A percentile compares a stretch with the other conserved stretches of the same genome.
phyloP scores from a whole-genome alignment of 2,888 invertebrate genomes.

The Sphecodes monilicornis region DNA sequence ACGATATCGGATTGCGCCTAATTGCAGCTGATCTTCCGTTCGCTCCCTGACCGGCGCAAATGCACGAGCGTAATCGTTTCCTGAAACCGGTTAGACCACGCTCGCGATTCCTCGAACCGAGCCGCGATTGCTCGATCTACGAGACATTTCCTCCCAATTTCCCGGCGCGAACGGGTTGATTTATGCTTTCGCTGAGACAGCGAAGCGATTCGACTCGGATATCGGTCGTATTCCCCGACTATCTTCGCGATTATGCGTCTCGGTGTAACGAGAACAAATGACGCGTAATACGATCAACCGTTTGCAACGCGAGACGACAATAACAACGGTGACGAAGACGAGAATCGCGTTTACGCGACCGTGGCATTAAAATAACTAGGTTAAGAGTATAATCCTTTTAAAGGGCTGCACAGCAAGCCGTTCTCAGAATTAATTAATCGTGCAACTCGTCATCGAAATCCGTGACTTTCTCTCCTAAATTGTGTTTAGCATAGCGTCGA shows the following conservation, averaged over 20 bases:
- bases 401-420: background rate
- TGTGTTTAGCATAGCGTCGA: too few relatives aligned
- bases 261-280: background rate
- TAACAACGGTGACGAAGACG: background rate
- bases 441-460: background rate
- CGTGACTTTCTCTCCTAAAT: background rate
- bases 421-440: background rate
- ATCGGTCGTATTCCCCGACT: background rate
- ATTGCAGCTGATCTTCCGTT: slow-evolving; percentile 66
- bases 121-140: background rate
- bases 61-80: slow-evolving; percentile 16
- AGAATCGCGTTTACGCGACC: slow-evolving; percentile 12
- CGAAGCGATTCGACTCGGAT: background rate
- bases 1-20: slow-evolving; percentile 78
- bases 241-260: background rate
- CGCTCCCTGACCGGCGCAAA: background rate
- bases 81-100: background rate
- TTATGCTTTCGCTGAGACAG: background rate
- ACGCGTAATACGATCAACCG: background rate
- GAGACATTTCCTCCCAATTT: background rate
- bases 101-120: background rate
- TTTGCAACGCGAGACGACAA: background rate
- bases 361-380: slow-evolving; percentile 9
- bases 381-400: background rate
- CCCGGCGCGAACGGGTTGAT: background rate